A percentile compares a stretch with the other conserved stretches of the same genome.
Evolutionary conservation across 2,888 invertebrate species (phyloP).

Genomic region (Ochlodes sylvanus): DNA sequence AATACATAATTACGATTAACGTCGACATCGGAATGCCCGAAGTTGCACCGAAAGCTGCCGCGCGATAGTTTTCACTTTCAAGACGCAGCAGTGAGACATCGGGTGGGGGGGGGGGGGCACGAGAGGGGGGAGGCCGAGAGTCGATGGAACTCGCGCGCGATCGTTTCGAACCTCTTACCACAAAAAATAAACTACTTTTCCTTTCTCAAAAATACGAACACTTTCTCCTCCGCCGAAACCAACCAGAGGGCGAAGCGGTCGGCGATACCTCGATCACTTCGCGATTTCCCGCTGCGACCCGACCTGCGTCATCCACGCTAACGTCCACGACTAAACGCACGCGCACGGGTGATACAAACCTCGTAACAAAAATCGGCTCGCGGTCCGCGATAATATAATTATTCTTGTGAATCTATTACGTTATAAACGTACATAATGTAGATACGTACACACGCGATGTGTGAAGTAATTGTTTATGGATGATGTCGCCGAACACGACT

Average conservation of each 20-base stretch:
- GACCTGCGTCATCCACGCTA: no score
- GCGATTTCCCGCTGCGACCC: background rate
- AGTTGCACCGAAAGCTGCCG: conserved; percentile 48
- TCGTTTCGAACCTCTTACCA: conserved; percentile 70
- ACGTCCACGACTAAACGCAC: no score
- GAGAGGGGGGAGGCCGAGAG: conserved; percentile 37
- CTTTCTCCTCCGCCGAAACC: conserved; percentile 79
- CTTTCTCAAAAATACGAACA: conserved; percentile 81
- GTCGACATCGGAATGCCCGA: conserved; percentile 24
- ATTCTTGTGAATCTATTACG: no score
- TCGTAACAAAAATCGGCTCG: no score
- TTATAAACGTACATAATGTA: no score
- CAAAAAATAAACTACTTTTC: conserved; percentile 81
- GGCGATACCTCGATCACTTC: conserved; percentile 26
- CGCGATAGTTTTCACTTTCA: conserved; percentile 73
- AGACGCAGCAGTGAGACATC: conserved; percentile 44
- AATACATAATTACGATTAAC: conserved; percentile 17
- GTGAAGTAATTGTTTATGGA: no score
- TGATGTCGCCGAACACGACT: no score
- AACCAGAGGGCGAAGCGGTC: conserved; percentile 58
- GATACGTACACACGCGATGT: no score
- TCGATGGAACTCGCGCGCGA: conserved; percentile 52
- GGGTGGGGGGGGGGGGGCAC: conserved; percentile 41
- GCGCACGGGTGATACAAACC: no score
- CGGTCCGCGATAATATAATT: no score